Evolutionary conservation across 2,113 vertebrate species (phyloP), one percentile per base, ranked within the genome.

Genomic region (Anseranas semipalmata): DNA sequence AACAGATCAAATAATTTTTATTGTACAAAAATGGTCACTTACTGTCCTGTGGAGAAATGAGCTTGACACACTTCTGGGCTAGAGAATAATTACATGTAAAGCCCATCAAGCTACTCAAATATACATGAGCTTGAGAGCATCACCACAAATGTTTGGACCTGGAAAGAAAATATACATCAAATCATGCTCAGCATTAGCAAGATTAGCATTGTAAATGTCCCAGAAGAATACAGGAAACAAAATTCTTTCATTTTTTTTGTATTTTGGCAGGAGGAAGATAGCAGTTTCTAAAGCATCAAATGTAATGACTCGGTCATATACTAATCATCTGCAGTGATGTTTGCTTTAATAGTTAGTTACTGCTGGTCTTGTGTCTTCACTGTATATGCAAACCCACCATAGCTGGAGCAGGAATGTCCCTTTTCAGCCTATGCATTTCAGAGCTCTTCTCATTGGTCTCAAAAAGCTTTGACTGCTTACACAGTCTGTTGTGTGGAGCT

Each of bases 251-350:
- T 83, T 5, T 25, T 5, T 25, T 33, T 32, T 3, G 4, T 43
- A 7, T 62, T 78, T 59, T 79, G 46, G 4, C 45, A 41, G 45
- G 52, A 53, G 39, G 32, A 82, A 85, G 19, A 17, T 52, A 76
- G 11, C 7, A 5, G 24, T 50, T 91, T 15, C 66, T 72, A n/a
- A 80, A 73, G 68, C 58, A 76, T 50, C 24, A 12, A 50, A 30
- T 4, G 13, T 14, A 55, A 28, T 25, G 4, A 30, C 5, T 53
- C 5, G 1, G 14, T 41, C 12, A 2, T 25, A 16, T 21, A 16
- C 5, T 72, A 10, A 80, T 62, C 48, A 41, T 45, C 28, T 37
- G 12, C 15, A 72, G 6, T 27, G 9, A 18, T 67, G 7, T 25
- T 46, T 32, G 28, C n/a, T 76, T 62, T 62, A 63, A 37, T 63